These are phyloP conservation scores for Macrostomum cliftonense DNA, from an alignment of 2,888 invertebrate species.

Conservation along the genomic window DNA sequence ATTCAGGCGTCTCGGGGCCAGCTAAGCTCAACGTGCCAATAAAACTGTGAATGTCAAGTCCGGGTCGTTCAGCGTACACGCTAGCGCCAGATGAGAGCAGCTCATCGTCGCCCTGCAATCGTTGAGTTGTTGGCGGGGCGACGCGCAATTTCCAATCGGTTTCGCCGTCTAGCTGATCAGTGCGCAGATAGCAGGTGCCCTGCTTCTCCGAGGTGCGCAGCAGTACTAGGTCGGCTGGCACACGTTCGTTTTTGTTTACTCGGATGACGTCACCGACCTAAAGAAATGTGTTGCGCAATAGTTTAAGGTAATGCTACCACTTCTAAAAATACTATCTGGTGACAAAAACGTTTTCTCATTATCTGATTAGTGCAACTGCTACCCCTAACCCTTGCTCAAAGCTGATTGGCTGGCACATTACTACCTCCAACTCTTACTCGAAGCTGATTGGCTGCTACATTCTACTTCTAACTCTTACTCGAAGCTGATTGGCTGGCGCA, in stretches of 20 bases:
- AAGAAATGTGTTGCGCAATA: conserved; percentile 20
- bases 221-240: conserved; percentile 88
- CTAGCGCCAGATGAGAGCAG: background rate
- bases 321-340: too few species aligned
- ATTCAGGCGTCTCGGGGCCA: too few species aligned
- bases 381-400: too few species aligned
- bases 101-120: conserved; percentile 40
- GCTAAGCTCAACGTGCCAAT: conserved; percentile 29
- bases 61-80: conserved; percentile 86
- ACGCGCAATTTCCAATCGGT: conserved; percentile 70
- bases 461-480: too few species aligned
- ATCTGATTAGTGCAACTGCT: too few species aligned
- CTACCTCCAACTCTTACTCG: too few species aligned
- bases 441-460: too few species aligned
- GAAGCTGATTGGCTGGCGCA: too few species aligned
- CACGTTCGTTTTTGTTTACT: conserved; percentile 58
- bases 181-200: conserved; percentile 86
- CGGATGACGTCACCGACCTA: conserved; percentile 11
- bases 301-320: too few species aligned
- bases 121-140: conserved; percentile 76
- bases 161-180: conserved; percentile 89
- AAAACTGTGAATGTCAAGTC: conserved; percentile 84
- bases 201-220: conserved; percentile 74
- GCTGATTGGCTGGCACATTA: too few species aligned
- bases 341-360: too few species aligned